A percentile compares a stretch with the other conserved stretches of the same genome.
These are phyloP conservation scores for Sitophilus oryzae DNA, from an alignment of 1,140 invertebrate species.

Conservation along the genomic window DNA sequence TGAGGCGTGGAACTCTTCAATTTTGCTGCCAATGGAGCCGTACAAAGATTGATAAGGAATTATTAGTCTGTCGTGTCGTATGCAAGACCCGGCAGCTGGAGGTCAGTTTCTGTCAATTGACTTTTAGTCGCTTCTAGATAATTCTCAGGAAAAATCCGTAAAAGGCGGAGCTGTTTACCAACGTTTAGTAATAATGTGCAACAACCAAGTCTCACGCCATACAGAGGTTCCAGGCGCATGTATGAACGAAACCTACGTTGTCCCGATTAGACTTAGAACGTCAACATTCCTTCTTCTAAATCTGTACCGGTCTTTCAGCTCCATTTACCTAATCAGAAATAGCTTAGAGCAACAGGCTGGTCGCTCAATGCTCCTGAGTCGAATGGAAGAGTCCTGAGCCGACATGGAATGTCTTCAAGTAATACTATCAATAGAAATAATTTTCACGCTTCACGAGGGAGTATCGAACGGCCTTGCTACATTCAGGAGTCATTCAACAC, in stretches of 20 bases:
- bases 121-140: conserved; percentile 85
- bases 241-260: conserved; percentile 80
- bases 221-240: conserved; percentile 80
- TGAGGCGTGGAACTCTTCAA: conserved; percentile 91
- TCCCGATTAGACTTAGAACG: conserved; percentile 62
- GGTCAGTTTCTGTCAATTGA: conserved; percentile 97
- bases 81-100: conserved; percentile 87
- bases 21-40: conserved; percentile 86
- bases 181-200: conserved; percentile 88
- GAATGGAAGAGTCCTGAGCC: too few relatives aligned
- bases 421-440: conserved; percentile 52
- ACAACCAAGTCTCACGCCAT: conserved; percentile 80
- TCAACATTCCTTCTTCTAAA: conserved; percentile 69
- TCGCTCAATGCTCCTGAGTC: conserved; percentile 13
- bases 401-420: conserved; percentile 62
- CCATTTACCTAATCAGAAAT: conserved; percentile 35
- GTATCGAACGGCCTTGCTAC: conserved; percentile 19
- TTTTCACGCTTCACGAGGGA: conserved; percentile 39
- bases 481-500: conserved; percentile 40
- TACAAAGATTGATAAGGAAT: conserved; percentile 92
- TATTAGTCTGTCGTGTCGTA: conserved; percentile 96
- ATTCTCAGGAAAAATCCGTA: conserved; percentile 94
- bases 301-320: conserved; percentile 64
- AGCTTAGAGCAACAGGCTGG: conserved; percentile 19
- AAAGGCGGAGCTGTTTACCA: conserved; percentile 96